Base-by-base conservation (phyloP, 2,797 vertebrate species). In the Crenichthys baileyi region DNA sequence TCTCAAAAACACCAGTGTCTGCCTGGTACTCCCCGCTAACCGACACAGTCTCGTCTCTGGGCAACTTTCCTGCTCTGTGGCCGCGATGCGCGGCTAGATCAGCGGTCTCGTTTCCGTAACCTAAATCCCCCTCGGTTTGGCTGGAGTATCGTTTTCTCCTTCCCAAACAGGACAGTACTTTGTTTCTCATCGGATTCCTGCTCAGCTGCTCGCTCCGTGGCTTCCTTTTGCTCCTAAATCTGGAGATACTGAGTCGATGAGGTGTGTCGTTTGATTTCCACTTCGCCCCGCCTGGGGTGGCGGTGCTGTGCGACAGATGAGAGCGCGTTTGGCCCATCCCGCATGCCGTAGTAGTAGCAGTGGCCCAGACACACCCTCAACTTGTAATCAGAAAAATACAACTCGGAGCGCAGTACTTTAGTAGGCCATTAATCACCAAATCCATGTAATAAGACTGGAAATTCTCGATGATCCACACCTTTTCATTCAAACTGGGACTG, bases 321-420 rank as follows among this genome's bases (percentile, higher is more conserved):
- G 92, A 95, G 75, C 86, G 76, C 39, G 90, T 93, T 93, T 96
- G 96, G 83, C 95, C 96, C 95, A 96, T 96, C 80, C 84, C 79
- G 91, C 90, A 79, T 84, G 71, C 95, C 94, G 94, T 95, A 95
- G 85, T 90, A 88, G 84, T 93, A 91, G 76, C 75, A 68, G 61
- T 41, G 65, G 61, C 12, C 76, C 86, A 77, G 85, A 88, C 93
- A 93, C 94, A 92, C 94, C 89, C 89, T 94, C 88, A 60, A 39
- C 44, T 68, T 70, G 11, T 72, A 70, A 55, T 76, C 77, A 81
- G 36, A 75, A 46, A 29, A 51, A 22, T 73, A 70, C 41, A 68
- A 78, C 68, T 63, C 24, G 16, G n/a, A 29, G 20, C 1, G 24
- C 36, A n/a, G 18, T 12, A 3, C 11, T 39, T 80, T 79, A 76